phyloP scores from a whole-genome alignment of 1,140 invertebrate genomes.

The Periplaneta americana region DNA sequence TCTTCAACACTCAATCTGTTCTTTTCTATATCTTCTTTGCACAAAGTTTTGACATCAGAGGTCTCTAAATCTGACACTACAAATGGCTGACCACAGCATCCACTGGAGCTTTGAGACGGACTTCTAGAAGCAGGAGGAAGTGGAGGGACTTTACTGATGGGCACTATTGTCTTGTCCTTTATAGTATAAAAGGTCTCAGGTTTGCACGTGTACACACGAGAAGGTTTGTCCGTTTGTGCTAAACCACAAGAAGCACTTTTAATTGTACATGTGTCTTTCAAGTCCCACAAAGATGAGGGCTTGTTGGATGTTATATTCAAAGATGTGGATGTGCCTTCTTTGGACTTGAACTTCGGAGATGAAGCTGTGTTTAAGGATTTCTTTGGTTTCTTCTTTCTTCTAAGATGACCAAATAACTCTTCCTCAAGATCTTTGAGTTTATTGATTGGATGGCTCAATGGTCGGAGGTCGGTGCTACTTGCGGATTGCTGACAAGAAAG shows the following conservation, averaged over 20 bases:
- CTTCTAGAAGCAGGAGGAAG: slow-evolving; percentile 7
- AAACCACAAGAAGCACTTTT: not conserved
- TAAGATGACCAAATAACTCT: slow-evolving; percentile 27
- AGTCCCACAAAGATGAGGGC: not conserved
- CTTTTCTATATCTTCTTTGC: not conserved
- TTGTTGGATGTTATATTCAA: not conserved
- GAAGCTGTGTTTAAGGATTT: not conserved
- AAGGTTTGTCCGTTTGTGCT: not conserved
- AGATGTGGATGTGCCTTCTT: not conserved
- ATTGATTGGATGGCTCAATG: slow-evolving; percentile 29
- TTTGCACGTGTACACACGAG: slow-evolving; percentile 26
- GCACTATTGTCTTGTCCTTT: slow-evolving; percentile 33
- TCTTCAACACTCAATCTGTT: slow-evolving; percentile 35
- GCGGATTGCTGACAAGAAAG: slow-evolving; percentile 21
- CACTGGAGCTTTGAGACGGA: not conserved
- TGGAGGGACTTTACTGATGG: not conserved
- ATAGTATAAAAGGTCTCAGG: slow-evolving; percentile 34
- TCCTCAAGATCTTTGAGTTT: slow-evolving; percentile 30
- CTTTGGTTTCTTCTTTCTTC: slow-evolving; percentile 15
- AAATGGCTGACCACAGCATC: slow-evolving; percentile 8
- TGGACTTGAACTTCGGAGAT: not conserved
- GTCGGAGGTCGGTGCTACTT: slow-evolving; percentile 12
- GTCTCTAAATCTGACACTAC: not conserved
- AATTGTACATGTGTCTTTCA: not conserved
- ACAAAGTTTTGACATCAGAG: not conserved